Percentiles rank a stretch among this genome's conserved stretches.
These are phyloP conservation scores for Stegostoma tigrinum DNA, from an alignment of 2,113 vertebrate species.

Conservation along the genomic window DNA sequence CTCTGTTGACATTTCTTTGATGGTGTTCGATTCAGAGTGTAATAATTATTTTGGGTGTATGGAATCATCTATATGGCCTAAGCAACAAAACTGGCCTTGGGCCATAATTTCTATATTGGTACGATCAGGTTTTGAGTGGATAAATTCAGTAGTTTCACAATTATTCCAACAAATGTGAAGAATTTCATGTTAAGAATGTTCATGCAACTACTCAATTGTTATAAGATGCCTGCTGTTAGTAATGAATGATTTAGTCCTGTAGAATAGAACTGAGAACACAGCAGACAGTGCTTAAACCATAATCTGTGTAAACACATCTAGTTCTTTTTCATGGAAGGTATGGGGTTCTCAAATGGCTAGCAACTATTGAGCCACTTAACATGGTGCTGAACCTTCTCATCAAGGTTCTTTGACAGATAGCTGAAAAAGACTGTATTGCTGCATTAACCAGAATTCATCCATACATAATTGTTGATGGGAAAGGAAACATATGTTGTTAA, in stretches of 20 bases:
- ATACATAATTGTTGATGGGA: background rate
- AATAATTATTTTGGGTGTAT: background rate
- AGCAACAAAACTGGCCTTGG: background rate
- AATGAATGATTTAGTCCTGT: background rate
- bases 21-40: background rate
- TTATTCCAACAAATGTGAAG: conserved; percentile 10
- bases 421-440: background rate
- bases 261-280: background rate
- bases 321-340: background rate
- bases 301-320: background rate
- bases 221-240: background rate
- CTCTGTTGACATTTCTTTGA: background rate
- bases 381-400: background rate
- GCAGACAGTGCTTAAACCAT: background rate
- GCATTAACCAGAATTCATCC: background rate
- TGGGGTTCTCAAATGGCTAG: background rate
- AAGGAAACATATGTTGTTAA: background rate
- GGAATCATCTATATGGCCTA: background rate
- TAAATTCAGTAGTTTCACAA: background rate
- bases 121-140: background rate
- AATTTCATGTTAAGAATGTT: background rate
- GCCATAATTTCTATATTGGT: background rate
- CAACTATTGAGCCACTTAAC: background rate
- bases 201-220: conserved; percentile 17
- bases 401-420: background rate